Conservation (phyloP, 2,113 vertebrate genomes). For the Hoplias malabaricus region DNA sequence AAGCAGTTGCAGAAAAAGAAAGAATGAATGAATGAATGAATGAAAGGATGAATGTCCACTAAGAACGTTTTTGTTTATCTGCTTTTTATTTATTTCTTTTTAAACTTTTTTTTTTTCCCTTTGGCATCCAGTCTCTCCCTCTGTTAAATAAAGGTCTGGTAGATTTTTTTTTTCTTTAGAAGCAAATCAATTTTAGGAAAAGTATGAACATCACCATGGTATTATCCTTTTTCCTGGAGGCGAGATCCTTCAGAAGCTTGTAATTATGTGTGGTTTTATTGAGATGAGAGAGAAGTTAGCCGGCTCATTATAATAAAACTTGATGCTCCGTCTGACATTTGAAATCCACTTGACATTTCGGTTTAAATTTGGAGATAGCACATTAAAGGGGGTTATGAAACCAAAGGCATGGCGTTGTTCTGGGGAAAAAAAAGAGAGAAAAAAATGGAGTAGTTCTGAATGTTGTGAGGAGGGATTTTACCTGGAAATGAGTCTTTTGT, state of each 20-base stretch:
- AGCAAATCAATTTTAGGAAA: neutral
- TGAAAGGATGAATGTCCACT: too few relatives aligned
- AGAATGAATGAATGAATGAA: too few relatives aligned
- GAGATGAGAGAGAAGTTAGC: neutral
- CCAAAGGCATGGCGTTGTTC: neutral
- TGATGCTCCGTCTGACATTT: conserved; percentile 46
- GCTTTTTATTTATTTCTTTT: too few relatives aligned
- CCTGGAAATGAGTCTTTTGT: neutral
- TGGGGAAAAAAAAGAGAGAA: neutral
- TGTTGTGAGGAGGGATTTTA: neutral
- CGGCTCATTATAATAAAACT: conserved; percentile 4
- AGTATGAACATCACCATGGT: neutral
- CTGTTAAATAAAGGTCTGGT: too few relatives aligned
- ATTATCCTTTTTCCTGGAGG: neutral
- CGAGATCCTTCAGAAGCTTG: conserved; percentile 17
- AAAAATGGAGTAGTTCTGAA: neutral
- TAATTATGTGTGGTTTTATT: conserved; percentile 17
- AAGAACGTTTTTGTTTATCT: too few relatives aligned
- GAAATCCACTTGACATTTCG: conserved; percentile 51
- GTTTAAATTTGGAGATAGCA: conserved; percentile 24
- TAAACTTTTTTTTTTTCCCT: too few relatives aligned
- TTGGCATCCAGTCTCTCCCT: too few relatives aligned
- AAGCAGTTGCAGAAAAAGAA: too few relatives aligned
- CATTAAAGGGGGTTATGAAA: conserved; percentile 13
- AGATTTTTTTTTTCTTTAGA: neutral